Evolutionary conservation across 2,113 vertebrate genomes (phyloP).

Genomic region (Malaclemys terrapin): DNA sequence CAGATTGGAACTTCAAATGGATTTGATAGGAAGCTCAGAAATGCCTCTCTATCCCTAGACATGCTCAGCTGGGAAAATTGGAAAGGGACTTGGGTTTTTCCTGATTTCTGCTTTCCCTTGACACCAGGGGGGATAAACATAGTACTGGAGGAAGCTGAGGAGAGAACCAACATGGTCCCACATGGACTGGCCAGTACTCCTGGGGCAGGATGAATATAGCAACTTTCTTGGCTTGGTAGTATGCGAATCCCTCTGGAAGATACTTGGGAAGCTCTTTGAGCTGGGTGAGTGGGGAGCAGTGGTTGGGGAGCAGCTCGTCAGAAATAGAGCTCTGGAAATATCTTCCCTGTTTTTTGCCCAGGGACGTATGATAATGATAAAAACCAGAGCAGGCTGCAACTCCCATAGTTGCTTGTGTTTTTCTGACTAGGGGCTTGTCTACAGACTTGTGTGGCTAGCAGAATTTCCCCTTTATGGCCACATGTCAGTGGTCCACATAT

Average conservation of each 20-base stretch:
- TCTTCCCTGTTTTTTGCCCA: background rate
- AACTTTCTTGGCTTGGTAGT: rapidly evolving
- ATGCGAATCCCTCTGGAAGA: background rate
- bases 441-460: background rate
- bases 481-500: background rate
- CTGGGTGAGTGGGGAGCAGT: background rate
- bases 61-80: background rate
- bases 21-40: background rate
- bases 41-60: background rate
- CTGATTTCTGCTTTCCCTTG: background rate
- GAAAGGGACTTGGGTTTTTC: background rate
- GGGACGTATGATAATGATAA: background rate
- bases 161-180: background rate
- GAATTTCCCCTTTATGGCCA: background rate
- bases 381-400: background rate
- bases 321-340: background rate
- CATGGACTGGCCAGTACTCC: rapidly evolving
- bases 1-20: background rate
- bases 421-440: background rate
- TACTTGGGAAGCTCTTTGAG: background rate
- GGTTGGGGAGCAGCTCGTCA: background rate
- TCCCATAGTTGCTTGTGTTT: background rate
- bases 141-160: background rate
- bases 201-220: background rate
- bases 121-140: slow-evolving; percentile 6